phyloP scores from a whole-genome alignment of 2,888 invertebrate genomes.

The Taphrorychus bicolor region DNA sequence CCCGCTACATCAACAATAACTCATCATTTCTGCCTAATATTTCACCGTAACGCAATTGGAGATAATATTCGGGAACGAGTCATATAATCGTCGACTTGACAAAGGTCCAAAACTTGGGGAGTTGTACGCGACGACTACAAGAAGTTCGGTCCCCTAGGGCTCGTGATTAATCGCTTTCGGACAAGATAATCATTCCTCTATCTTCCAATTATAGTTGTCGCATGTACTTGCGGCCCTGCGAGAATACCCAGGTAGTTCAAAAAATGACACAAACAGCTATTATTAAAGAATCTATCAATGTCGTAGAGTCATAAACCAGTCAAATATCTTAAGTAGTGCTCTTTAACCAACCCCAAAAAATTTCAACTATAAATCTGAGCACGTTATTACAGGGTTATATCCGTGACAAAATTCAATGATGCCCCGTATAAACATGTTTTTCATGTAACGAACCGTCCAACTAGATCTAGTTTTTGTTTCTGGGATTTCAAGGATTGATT shows the following conservation, averaged over 20 bases:
- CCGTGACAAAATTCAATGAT: too few relatives aligned
- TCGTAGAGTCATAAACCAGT: too few relatives aligned
- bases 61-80: conserved; percentile 8
- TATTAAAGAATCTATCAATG: background rate
- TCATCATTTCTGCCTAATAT: background rate
- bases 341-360: too few relatives aligned
- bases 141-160: conserved; percentile 28
- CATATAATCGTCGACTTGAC: conserved; percentile 28
- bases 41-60: background rate
- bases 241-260: background rate
- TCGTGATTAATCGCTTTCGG: conserved; percentile 35
- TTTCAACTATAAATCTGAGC: too few relatives aligned
- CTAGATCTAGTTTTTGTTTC: conserved; percentile 34
- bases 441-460: conserved; percentile 10
- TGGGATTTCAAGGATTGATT: conserved; percentile 33
- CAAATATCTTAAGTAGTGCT: too few relatives aligned
- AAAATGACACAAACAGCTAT: background rate
- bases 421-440: conserved; percentile 7
- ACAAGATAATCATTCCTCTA: conserved; percentile 38
- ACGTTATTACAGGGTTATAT: too few relatives aligned
- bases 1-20: background rate
- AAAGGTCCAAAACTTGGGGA: conserved; percentile 30
- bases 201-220: conserved; percentile 26
- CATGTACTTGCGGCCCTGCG: background rate
- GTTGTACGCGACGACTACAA: conserved; percentile 22